Base-by-base conservation (phyloP, 2,113 vertebrate species). In the Eulemur macaco region DNA sequence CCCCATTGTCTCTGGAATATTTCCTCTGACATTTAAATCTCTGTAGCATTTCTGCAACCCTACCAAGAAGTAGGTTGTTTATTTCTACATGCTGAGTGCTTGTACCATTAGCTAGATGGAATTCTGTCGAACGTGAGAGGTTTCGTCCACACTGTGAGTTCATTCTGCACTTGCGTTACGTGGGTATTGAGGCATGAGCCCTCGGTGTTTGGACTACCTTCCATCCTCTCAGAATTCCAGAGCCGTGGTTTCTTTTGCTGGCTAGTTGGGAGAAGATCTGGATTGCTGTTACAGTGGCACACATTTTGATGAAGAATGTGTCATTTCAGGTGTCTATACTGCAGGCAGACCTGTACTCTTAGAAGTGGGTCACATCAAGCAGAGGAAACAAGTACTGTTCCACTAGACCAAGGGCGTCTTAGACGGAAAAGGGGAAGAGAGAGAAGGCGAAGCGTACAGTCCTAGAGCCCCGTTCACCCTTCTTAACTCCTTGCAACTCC, bases 111-210 rank as follows among this genome's bases (percentile, higher is more conserved):
- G 54, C 17, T 5, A 4, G 29, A 20, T n/a, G 52, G 42, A 8
- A 50, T 52, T 64, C 54, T 37, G 14, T 10, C 10, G 45, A 27
- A 73, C n/a, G 29, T 17, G 27, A 1, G 47, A 42, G 31, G 17
- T 27, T 58, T 47, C 6, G 0, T 56, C 58, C 4, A 0, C 3
- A 1, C 74, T 1, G 0, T 6, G 52, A 77, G 39, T 31, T 11
- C 37, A 21, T 63, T 64, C 45, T 47, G 71, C 15, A 6, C 56
- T 77, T 64, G 31, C 29, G 3, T 13, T 29, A 25, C 21, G 10
- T 25, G 31, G 71, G 68, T 37, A 2, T 2, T 21, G n/a, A 45
- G 23, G 37, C 9, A 10, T 20, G 52, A 8, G 6, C 47, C 39
- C 39, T 7, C 9, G 27, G 23, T 37, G 9, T 47, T 45, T 9